A percentile compares a stretch with the other conserved stretches of the same genome.
Evolutionary conservation across 2,797 vertebrate genomes (phyloP).

Genomic region (Myoxocephalus aenaeus): DNA sequence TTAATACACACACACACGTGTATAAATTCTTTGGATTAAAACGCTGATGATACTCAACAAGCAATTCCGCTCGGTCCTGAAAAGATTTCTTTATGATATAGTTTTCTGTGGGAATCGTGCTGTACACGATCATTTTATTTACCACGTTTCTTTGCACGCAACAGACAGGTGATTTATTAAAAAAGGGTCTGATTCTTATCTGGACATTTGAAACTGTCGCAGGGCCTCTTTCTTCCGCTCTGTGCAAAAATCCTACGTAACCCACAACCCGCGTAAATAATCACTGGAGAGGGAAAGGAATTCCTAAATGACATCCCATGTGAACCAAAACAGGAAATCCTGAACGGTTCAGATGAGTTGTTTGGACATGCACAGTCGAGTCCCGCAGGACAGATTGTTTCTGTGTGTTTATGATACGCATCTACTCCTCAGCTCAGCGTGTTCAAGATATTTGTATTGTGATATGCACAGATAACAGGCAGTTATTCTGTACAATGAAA

Average conservation of each 20-base stretch:
- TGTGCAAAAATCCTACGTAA: neutral
- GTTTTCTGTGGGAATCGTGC: neutral
- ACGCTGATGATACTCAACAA: neutral
- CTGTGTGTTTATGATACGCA: too few relatives aligned
- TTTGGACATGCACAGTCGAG: neutral
- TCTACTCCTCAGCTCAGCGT: too few relatives aligned
- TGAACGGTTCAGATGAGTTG: neutral
- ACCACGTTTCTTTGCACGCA: neutral
- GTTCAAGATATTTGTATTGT: too few relatives aligned
- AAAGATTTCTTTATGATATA: neutral
- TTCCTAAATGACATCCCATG: neutral
- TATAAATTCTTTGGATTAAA: neutral
- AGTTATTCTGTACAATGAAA: too few relatives aligned
- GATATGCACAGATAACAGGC: too few relatives aligned
- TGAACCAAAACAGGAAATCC: slow-evolving; percentile 10
- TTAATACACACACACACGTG: neutral
- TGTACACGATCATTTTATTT: neutral
- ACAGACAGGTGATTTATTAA: neutral
- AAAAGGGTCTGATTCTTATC: neutral
- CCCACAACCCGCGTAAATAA: neutral
- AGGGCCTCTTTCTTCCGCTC: neutral
- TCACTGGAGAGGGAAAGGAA: neutral
- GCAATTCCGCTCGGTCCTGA: too few relatives aligned
- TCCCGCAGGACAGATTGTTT: too few relatives aligned
- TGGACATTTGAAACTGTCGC: neutral